Evolutionary conservation across 2,797 vertebrate species (phyloP).

Genomic region (Protonibea diacanthus): DNA sequence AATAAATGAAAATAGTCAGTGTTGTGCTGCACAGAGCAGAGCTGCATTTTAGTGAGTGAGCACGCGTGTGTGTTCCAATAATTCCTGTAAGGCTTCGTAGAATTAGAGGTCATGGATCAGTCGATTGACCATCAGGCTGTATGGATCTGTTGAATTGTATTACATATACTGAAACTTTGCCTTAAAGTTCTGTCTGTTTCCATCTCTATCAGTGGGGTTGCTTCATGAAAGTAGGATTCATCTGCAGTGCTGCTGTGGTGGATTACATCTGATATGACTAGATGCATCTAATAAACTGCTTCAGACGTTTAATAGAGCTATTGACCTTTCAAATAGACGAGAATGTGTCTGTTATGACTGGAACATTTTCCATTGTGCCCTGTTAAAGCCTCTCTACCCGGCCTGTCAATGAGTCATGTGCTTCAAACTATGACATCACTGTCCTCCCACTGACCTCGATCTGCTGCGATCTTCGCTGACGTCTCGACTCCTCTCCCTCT

Average conservation of each 20-base stretch:
- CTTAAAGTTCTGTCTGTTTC: neutral
- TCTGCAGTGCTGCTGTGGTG: neutral
- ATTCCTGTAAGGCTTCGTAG: too few species aligned
- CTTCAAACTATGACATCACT: neutral
- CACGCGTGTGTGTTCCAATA: too few species aligned
- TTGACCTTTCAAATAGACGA: too few species aligned
- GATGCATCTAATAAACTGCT: too few species aligned
- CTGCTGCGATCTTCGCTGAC: conserved; percentile 88
- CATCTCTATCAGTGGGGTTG: neutral
- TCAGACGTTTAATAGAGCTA: too few species aligned
- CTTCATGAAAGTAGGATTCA: neutral
- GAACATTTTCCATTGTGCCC: too few species aligned
- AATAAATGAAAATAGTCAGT: neutral
- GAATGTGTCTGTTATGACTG: too few species aligned
- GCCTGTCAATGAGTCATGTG: neutral
- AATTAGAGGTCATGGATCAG: neutral
- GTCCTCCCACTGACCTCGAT: conserved; percentile 85
- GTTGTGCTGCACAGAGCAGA: neutral
- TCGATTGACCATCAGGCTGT: neutral
- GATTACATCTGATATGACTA: too few species aligned
- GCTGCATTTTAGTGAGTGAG: neutral
- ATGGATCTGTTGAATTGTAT: neutral
- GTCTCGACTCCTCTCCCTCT: conserved; percentile 80
- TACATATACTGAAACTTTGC: neutral
- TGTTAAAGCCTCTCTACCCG: neutral